Conservation (phyloP, 2,113 vertebrate genomes). For the Edolisoma coerulescens region DNA sequence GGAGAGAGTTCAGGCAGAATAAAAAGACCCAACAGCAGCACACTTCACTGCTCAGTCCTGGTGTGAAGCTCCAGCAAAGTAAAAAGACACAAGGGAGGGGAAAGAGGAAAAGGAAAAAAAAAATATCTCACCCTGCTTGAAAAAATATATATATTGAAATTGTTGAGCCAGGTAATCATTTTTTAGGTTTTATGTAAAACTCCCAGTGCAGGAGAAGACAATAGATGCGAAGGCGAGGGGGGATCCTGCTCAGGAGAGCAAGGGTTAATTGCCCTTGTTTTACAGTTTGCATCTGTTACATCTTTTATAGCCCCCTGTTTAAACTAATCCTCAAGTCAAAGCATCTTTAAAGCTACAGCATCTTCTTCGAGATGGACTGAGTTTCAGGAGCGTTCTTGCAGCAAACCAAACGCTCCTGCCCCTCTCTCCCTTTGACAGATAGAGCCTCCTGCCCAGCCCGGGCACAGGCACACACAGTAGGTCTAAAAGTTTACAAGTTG, state of each 20-base stretch:
- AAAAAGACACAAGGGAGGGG: constrained; percentile 8
- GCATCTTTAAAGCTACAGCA: constrained; percentile 69
- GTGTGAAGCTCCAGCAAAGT: constrained; percentile 59
- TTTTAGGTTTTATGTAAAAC: constrained; percentile 63
- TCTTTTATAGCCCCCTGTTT: constrained; percentile 83
- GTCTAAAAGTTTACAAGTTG: constrained; percentile 71
- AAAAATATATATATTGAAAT: neutral
- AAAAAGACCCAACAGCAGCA: constrained; percentile 43
- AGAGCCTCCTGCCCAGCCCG: constrained; percentile 63
- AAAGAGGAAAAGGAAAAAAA: neutral
- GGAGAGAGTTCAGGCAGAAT: constrained; percentile 35
- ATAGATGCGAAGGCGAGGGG: constrained; percentile 66
- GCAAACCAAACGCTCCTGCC: constrained; percentile 49
- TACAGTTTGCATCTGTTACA: constrained; percentile 86
- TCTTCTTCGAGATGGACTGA: constrained; percentile 63
- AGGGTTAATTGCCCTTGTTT: constrained; percentile 82
- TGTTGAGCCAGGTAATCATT: constrained; percentile 54
- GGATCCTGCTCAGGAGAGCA: constrained; percentile 66
- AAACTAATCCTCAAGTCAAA: constrained; percentile 77
- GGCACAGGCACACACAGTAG: neutral
- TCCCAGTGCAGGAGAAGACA: constrained; percentile 61
- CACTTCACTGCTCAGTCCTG: constrained; percentile 40
- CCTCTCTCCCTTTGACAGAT: constrained; percentile 77
- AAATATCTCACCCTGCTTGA: neutral
- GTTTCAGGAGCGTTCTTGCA: constrained; percentile 63